Base-by-base conservation (phyloP, 2,113 vertebrate genomes). In the Kryptolebias marmoratus region DNA sequence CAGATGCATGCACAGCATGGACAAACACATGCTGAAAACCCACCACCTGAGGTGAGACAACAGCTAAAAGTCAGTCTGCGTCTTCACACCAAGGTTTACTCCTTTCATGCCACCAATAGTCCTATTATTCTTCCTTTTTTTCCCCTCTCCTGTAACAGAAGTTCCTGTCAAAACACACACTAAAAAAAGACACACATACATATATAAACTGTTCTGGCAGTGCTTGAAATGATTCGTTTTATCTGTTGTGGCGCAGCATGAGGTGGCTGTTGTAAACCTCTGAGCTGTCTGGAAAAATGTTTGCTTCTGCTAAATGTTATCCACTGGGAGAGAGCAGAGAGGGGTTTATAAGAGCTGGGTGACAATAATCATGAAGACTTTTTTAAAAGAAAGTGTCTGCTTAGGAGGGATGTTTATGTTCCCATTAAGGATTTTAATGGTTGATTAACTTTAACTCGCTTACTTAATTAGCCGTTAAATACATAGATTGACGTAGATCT, bases 211-310 rank as follows among this genome's bases (percentile, higher is more conserved):
- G 68, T 55, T 14, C 70, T 60, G 30, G 82, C 63, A 70, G 76
- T 71, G 61, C 67, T 76, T 64, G 59, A 10, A 1, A 62, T 78
- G 80, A 84, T 87, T 89, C 75, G 70, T 83, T 81, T 83, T 84
- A 82, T 87, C 82, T 81, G 76, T 52, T 77, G 75, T 73, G 57
- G 70, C 85, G 42, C 88, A 85, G 90, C 87, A 61, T 73, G 87
- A 55, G 64, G 71, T n/a, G 65, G 75, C 69, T 61, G 71, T 71
- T 71, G 77, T 79, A 80, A 87, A 79, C 67, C 87, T 84, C 74
- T 0, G 32, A 90, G 84, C 82, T 88, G 86, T 89, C 88, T 42
- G 62, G 44, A 80, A 74, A 55, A 83, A 84, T 86, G 83, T 75
- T 77, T 63, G 56, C 81, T 75, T 63, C 81, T 71, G 14, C 79